A percentile compares a stretch with the other conserved stretches of the same genome.
These are phyloP conservation scores for Lordiphosa clarofinis DNA, from an alignment of 1,140 invertebrate genomes.

Conservation along the genomic window DNA sequence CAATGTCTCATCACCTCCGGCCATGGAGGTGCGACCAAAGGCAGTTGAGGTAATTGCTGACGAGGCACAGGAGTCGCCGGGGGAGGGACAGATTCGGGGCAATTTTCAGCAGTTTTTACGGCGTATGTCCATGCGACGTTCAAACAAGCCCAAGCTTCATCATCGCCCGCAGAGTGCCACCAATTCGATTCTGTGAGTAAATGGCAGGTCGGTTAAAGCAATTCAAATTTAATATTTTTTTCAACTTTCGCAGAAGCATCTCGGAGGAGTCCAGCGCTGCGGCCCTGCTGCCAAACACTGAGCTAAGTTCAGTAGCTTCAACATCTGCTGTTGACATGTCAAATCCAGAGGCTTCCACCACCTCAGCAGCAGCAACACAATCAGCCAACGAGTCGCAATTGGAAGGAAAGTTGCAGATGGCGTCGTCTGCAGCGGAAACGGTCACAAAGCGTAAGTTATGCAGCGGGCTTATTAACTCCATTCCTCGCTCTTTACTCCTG, in stretches of 20 bases:
- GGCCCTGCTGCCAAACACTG: conserved; percentile 50
- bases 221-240: neutral
- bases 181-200: conserved; percentile 68
- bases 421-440: conserved; percentile 8
- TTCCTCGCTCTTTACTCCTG: neutral
- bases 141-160: conserved; percentile 62
- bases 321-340: conserved; percentile 28
- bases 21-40: conserved; percentile 33
- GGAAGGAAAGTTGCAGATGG: conserved; percentile 12
- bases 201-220: neutral
- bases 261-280: conserved; percentile 61
- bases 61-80: neutral
- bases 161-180: conserved; percentile 61
- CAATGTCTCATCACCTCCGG: conserved; percentile 68
- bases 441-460: conserved; percentile 26
- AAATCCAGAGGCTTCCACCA: conserved; percentile 20
- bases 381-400: conserved; percentile 10
- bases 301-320: conserved; percentile 34
- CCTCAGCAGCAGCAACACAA: conserved; percentile 7
- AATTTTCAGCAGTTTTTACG: conserved; percentile 77
- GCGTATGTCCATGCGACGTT: conserved; percentile 75
- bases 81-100: conserved; percentile 24
- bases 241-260: conserved; percentile 50
- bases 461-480: conserved; percentile 1
- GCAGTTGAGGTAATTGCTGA: conserved; percentile 10